Conservation (phyloP, 2,113 vertebrate species). For the Nestor notabilis region DNA sequence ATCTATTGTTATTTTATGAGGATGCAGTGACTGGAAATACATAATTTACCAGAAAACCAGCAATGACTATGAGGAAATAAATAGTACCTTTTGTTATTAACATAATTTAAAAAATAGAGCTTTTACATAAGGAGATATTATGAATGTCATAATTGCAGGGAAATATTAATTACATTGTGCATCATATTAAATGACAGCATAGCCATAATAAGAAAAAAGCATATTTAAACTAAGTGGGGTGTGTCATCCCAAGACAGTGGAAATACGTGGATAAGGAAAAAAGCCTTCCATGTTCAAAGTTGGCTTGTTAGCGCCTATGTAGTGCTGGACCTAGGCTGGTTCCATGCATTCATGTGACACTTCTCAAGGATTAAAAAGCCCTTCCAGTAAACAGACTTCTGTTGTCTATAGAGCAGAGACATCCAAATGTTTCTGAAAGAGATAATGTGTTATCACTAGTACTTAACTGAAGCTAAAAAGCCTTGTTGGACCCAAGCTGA, state of each 20-base stretch:
- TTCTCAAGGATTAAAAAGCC: neutral
- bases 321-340: neutral
- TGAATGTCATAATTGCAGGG: neutral
- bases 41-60: neutral
- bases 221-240: neutral
- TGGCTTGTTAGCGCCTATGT: neutral
- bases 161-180: neutral
- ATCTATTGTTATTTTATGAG: neutral
- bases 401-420: neutral
- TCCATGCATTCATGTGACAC: neutral
- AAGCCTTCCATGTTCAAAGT: neutral
- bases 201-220: neutral
- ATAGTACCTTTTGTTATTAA: neutral
- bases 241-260: neutral
- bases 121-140: neutral
- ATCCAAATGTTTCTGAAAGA: constrained; percentile 7
- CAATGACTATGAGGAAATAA: neutral
- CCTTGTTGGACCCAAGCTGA: neutral
- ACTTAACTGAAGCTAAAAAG: neutral
- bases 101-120: neutral
- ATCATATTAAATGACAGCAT: neutral
- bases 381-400: neutral
- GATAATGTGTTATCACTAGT: neutral
- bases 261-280: neutral
- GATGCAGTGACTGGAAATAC: neutral